Conservation (phyloP, 1,140 invertebrate genomes). For the Thalassaphorura encarpata region DNA sequence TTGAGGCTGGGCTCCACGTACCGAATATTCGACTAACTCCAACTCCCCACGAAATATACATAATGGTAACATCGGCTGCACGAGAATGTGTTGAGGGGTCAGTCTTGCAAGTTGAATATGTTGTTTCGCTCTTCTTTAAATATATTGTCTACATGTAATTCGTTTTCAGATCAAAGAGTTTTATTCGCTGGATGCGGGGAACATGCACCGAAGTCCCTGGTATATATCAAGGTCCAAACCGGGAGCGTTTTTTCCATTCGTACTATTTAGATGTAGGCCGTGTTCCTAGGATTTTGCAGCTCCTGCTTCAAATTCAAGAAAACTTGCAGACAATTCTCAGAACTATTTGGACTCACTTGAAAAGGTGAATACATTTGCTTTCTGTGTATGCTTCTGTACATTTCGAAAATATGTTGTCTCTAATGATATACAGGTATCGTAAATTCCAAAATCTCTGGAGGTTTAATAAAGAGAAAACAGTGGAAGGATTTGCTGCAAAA, state of each 20-base stretch:
- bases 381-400: no score
- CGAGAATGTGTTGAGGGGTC: constrained; percentile 43
- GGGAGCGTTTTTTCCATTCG: constrained; percentile 50
- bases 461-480: constrained; percentile 60
- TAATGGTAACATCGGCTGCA: constrained; percentile 51
- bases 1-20: constrained; percentile 58
- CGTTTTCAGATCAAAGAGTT: constrained; percentile 50
- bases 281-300: constrained; percentile 53
- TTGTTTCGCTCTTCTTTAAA: no score
- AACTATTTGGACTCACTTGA: constrained; percentile 53
- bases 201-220: constrained; percentile 61
- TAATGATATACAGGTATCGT: constrained; percentile 54
- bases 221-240: constrained; percentile 45
- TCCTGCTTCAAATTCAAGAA: constrained; percentile 54
- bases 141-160: neutral
- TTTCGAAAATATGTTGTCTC: no score
- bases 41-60: constrained; percentile 59
- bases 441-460: constrained; percentile 69
- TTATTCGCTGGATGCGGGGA: constrained; percentile 73
- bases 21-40: constrained; percentile 65
- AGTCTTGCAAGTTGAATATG: constrained; percentile 18
- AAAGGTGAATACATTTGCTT: constrained; percentile 44
- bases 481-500: constrained; percentile 61
- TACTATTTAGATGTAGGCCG: constrained; percentile 68
- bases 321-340: constrained; percentile 50